phyloP scores from a whole-genome alignment of 2,888 invertebrate species.

The Amiota minor region DNA sequence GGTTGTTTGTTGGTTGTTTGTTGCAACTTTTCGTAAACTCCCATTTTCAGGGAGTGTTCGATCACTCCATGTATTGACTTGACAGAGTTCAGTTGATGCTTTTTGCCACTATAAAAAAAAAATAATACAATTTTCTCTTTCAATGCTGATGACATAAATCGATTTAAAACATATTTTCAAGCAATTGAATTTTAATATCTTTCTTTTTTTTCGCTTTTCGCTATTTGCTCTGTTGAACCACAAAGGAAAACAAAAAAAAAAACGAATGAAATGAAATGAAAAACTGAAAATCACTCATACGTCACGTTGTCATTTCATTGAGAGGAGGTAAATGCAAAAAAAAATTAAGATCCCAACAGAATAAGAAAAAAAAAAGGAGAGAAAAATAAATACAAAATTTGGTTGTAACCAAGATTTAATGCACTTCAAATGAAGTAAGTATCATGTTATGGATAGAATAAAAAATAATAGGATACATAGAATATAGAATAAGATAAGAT shows the following conservation, averaged over 20 bases:
- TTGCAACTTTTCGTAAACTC: too few relatives aligned
- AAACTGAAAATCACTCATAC: conserved; percentile 46
- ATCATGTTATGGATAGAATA: too few relatives aligned
- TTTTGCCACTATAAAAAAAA: not conserved
- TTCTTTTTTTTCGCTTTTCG: conserved; percentile 4
- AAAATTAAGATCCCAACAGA: not conserved
- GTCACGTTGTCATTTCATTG: conserved; percentile 38
- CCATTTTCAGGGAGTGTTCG: too few relatives aligned
- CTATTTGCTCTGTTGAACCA: not conserved
- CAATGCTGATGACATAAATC: conserved; percentile 17
- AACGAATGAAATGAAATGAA: conserved; percentile 28
- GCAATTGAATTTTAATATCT: not conserved
- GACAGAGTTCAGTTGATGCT: not conserved
- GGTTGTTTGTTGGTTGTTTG: not conserved
- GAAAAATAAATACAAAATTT: not conserved
- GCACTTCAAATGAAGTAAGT: too few relatives aligned
- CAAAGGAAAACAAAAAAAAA: not conserved
- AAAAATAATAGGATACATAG: too few relatives aligned
- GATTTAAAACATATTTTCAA: conserved; percentile 19
- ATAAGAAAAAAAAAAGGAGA: not conserved
- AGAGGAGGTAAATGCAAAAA: not conserved
- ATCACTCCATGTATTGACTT: not conserved
- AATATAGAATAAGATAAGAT: too few relatives aligned
- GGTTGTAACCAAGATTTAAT: not conserved
- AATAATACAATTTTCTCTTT: not conserved